These are phyloP conservation scores for Liasis olivaceus DNA, from an alignment of 2,797 vertebrate species.

Conservation along the genomic window DNA sequence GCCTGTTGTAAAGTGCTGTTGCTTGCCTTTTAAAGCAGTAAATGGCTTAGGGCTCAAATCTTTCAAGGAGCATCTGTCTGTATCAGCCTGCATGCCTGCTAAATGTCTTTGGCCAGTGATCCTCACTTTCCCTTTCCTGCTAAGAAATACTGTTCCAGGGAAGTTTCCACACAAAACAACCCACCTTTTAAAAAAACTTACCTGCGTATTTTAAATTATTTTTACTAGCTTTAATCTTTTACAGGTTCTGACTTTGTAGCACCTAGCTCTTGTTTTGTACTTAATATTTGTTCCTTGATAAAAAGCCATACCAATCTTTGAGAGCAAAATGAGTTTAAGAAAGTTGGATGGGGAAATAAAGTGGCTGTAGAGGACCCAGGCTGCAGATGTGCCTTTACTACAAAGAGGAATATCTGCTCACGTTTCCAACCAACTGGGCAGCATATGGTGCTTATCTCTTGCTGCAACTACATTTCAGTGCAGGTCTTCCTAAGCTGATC, in stretches of 20 bases:
- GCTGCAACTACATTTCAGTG: not conserved
- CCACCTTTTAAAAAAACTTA: not conserved
- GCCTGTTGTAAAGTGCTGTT: not conserved
- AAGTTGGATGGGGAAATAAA: not conserved
- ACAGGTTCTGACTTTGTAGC: not conserved
- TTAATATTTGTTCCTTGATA: not conserved
- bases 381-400: not conserved
- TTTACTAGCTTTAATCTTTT: not conserved
- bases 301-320: not conserved
- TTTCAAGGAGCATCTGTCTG: not conserved
- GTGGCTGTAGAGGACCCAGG: not conserved
- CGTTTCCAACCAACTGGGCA: not conserved
- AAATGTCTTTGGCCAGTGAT: not conserved
- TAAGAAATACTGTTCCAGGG: not conserved
- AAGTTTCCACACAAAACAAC: not conserved
- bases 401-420: not conserved
- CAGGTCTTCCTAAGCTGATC: constrained; percentile 19
- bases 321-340: not conserved
- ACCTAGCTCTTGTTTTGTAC: not conserved
- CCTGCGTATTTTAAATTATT: not conserved
- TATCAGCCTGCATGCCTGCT: not conserved
- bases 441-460: not conserved
- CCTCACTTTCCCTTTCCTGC: not conserved
- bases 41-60: not conserved
- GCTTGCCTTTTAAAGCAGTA: not conserved